These are phyloP conservation scores for Calameuta pallipes DNA, from an alignment of 2,888 invertebrate genomes.

Conservation along the genomic window DNA sequence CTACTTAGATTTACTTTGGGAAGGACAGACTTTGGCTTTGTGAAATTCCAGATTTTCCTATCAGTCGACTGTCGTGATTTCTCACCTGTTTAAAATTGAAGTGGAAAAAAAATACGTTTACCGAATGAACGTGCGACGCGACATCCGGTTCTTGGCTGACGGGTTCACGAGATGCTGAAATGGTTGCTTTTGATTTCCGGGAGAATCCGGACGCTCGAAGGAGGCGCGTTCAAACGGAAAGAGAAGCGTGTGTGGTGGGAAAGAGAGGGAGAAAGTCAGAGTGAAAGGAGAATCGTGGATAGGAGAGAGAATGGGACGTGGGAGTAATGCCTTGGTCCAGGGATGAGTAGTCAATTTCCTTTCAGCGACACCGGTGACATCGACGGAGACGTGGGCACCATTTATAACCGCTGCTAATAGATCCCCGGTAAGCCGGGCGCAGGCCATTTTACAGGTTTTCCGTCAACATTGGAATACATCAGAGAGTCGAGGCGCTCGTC, in stretches of 20 bases:
- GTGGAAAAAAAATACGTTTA: neutral
- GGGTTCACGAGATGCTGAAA: neutral
- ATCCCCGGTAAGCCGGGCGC: constrained; percentile 49
- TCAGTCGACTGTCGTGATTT: neutral
- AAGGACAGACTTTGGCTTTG: neutral
- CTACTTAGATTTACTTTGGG: neutral
- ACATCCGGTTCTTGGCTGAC: neutral
- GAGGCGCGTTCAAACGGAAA: constrained; percentile 19
- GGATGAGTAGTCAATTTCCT: constrained; percentile 61
- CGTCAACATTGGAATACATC: constrained; percentile 60
- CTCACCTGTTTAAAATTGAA: neutral
- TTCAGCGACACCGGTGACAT: constrained; percentile 57
- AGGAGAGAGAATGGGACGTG: constrained; percentile 16
- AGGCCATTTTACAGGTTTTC: constrained; percentile 60
- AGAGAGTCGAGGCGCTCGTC: constrained; percentile 26
- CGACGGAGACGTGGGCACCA: constrained; percentile 53
- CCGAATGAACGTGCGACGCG: neutral
- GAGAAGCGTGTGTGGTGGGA: neutral
- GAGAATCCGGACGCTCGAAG: constrained; percentile 27
- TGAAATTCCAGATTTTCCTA: neutral
- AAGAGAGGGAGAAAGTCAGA: neutral
- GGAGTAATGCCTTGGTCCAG: constrained; percentile 29
- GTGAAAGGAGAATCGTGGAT: neutral
- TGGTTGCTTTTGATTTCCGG: constrained; percentile 41
- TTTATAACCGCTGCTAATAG: constrained; percentile 61